Conservation (phyloP, 2,888 invertebrate species). For the Mimachlamys varia region DNA sequence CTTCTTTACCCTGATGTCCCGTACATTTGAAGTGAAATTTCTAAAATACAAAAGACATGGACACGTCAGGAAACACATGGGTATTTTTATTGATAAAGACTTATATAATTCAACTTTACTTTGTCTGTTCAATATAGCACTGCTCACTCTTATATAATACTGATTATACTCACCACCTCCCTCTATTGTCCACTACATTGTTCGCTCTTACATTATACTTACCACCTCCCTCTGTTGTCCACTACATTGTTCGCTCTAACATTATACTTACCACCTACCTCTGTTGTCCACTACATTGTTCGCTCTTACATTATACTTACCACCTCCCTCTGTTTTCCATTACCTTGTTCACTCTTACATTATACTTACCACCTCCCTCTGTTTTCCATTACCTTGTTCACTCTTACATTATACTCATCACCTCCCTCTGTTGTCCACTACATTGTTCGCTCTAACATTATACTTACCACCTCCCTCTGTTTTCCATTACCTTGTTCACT, state of each 20-base stretch:
- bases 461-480: neutral
- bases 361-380: too few relatives aligned
- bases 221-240: constrained; percentile 72
- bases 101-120: too few relatives aligned
- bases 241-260: too few relatives aligned
- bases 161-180: neutral
- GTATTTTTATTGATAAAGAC: too few relatives aligned
- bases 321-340: constrained; percentile 86
- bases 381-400: too few relatives aligned
- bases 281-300: constrained; percentile 68
- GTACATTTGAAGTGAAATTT: constrained; percentile 73
- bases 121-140: neutral
- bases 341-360: constrained; percentile 82
- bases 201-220: constrained; percentile 52
- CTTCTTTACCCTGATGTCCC: constrained; percentile 57
- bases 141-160: neutral
- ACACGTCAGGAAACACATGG: neutral
- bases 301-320: constrained; percentile 76
- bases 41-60: constrained; percentile 60
- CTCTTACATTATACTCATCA: too few relatives aligned
- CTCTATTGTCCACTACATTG: neutral
- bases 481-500: neutral
- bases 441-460: too few relatives aligned
- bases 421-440: constrained; percentile 86
- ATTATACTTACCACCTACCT: too few relatives aligned